Evolutionary conservation across 2,797 vertebrate species (phyloP), one percentile per base, ranked within the genome.

Genomic region (Sorex maritimensis): DNA sequence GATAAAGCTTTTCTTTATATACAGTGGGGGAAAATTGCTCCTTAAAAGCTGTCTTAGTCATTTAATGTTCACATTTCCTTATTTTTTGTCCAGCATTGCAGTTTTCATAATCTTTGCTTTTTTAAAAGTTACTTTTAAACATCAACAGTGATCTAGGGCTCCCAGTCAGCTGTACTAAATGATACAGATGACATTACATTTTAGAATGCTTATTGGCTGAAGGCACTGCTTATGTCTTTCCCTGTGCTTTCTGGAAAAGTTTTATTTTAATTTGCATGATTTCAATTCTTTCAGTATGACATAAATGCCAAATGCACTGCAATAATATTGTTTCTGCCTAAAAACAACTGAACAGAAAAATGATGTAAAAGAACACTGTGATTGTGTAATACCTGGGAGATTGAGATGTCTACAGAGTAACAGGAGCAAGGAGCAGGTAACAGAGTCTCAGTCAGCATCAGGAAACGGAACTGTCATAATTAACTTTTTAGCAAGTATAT

Each of bases 401-500:
- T 97, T 97, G 97, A 95, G 97, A 97, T 97, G 96, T 95, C 94
- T 98, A 97, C 44, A 95, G 95, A 97, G 94, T 97, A 97, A 97
- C 91, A 97, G 97, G 97, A 97, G 97, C 96, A 97, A 96, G 98
- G 96, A 98, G 98, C 96, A 98, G 97, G 97, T 97, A 97, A 97
- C 86, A 97, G 96, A 96, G 96, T 97, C 98, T 98, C 97, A 94
- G 97, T 98, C 97, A 98, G 98, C 97, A 98, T 98, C 97, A 97
- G 97, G 97, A 96, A 98, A 98, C 98, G 97, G 97, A 98, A 98
- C 97, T 98, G 97, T 97, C 97, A 96, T 97, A 97, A 96, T 97
- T 96, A 98, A 97, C 96, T 98, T 97, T 97, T 97, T 98, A 98
- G 98, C 98, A 98, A 97, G 98, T 97, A 98, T 98, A 98, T 98